These are phyloP conservation scores for Toxotes lorentzi DNA, from an alignment of 2,797 vertebrate genomes.

Conservation along the genomic window DNA sequence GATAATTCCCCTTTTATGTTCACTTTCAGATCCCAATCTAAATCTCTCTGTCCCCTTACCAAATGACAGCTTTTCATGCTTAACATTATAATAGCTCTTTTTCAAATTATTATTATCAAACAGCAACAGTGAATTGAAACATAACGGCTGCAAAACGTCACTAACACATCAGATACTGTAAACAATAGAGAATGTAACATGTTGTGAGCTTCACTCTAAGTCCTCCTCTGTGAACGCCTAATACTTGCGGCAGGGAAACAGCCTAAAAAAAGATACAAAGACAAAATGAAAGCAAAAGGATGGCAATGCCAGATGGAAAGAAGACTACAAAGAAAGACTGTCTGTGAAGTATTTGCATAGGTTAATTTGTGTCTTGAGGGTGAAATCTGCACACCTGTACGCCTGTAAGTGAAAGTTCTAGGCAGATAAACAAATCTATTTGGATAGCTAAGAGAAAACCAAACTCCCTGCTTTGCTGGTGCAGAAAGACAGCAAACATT, in stretches of 20 bases:
- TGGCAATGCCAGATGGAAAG: no score
- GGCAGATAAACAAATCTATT: slow-evolving; percentile 28
- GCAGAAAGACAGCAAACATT: slow-evolving; percentile 28
- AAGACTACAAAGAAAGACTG: background rate
- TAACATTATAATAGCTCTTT: no score
- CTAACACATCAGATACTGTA: background rate
- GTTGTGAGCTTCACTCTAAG: background rate
- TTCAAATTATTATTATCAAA: no score
- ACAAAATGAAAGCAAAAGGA: background rate
- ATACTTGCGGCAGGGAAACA: background rate
- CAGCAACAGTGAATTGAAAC: background rate
- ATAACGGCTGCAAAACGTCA: background rate
- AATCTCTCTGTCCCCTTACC: background rate
- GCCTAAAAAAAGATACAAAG: background rate
- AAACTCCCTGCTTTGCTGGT: slow-evolving; percentile 1
- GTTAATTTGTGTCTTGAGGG: background rate
- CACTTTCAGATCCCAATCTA: background rate
- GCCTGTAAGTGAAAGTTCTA: background rate
- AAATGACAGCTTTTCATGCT: no score
- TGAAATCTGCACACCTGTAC: background rate
- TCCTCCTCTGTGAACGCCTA: background rate
- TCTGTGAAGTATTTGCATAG: background rate
- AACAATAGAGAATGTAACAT: background rate
- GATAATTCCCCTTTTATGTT: no score
- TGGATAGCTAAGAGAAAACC: slow-evolving; percentile 22